phyloP scores from a whole-genome alignment of 2,888 invertebrate species.

The Drosophila limbata region DNA sequence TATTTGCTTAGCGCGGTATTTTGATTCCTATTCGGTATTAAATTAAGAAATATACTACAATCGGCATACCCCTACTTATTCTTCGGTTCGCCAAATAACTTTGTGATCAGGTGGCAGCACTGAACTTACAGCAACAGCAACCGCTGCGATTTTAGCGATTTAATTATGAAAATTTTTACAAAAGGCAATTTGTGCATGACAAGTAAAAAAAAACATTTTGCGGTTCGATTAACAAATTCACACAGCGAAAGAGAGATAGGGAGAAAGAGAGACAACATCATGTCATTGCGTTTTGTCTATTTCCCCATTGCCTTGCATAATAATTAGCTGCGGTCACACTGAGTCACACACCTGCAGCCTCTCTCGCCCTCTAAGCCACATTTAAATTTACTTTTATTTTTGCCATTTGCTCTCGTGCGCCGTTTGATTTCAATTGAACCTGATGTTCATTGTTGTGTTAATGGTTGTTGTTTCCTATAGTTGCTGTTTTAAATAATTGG shows the following conservation, averaged over 20 bases:
- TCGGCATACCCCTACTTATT: neutral
- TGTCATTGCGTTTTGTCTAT: constrained; percentile 25
- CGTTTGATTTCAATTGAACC: constrained; percentile 70
- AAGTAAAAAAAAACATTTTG: constrained; percentile 16
- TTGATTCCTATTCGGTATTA: neutral
- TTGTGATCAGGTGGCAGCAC: constrained; percentile 11
- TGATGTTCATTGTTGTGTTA: constrained; percentile 68
- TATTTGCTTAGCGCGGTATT: constrained; percentile 5
- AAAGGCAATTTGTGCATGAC: constrained; percentile 12
- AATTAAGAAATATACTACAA: neutral
- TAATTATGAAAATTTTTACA: neutral
- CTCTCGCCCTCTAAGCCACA: no score
- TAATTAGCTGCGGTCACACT: constrained; percentile 54
- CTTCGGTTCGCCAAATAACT: neutral
- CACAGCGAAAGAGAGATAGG: neutral
- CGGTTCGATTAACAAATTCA: constrained; percentile 10
- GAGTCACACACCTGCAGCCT: constrained; percentile 55
- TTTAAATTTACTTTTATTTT: constrained; percentile 10
- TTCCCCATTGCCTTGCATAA: constrained; percentile 62
- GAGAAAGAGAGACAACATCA: constrained; percentile 5
- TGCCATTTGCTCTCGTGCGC: constrained; percentile 13
- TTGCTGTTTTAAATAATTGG: constrained; percentile 57
- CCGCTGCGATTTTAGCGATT: neutral
- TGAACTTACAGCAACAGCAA: neutral
- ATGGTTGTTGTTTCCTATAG: constrained; percentile 39